Conservation (phyloP, 2,888 invertebrate species). For the Orchesella flavescens region DNA sequence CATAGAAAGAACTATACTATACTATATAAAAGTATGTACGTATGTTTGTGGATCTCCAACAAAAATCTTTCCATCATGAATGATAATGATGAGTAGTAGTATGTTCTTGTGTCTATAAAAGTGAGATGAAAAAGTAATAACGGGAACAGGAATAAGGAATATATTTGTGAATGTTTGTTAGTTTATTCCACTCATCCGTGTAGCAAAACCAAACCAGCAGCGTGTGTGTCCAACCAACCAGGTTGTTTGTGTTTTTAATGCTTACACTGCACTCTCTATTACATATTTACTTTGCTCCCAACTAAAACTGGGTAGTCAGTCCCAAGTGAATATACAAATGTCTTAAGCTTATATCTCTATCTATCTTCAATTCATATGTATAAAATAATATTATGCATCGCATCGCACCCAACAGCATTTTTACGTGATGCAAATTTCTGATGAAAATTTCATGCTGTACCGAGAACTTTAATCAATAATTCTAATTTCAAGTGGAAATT, state of each 20-base stretch:
- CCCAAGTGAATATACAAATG: neutral
- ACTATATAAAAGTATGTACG: slow-evolving; percentile 13
- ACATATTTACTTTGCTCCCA: neutral
- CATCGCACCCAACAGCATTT: neutral
- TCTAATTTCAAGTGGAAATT: neutral
- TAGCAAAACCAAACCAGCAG: neutral
- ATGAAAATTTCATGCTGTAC: neutral
- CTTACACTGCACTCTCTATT: neutral
- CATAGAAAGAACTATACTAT: slow-evolving; percentile 11
- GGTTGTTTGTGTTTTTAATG: slow-evolving; percentile 57
- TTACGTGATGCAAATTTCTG: neutral
- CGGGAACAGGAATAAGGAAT: too few relatives aligned
- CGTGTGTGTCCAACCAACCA: slow-evolving; percentile 34
- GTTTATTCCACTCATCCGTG: slow-evolving; percentile 54
- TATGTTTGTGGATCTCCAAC: too few relatives aligned
- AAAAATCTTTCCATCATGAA: neutral
- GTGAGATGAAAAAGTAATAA: slow-evolving; percentile 8
- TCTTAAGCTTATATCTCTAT: too few relatives aligned
- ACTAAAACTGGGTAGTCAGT: neutral
- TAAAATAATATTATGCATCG: neutral
- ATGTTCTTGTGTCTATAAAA: slow-evolving; percentile 5
- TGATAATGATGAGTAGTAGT: slow-evolving; percentile 15
- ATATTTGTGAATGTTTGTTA: slow-evolving; percentile 40
- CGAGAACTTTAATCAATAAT: neutral
- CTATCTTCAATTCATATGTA: too few relatives aligned